phyloP scores from a whole-genome alignment of 2,797 vertebrate genomes.

The Crocodylus rhombifer region DNA sequence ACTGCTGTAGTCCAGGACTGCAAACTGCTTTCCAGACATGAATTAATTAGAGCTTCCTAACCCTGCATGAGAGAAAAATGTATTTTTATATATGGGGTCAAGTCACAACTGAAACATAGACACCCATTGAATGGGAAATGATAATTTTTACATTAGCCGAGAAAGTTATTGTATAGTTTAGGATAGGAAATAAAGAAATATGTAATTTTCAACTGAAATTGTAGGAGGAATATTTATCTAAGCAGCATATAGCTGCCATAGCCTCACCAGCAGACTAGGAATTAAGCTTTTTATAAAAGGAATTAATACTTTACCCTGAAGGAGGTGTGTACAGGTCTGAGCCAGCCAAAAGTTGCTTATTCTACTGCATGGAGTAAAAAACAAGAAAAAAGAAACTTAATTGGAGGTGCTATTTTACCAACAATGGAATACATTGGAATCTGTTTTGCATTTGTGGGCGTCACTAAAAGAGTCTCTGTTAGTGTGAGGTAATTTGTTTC shows the following conservation, averaged over 20 bases:
- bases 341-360: too few species aligned
- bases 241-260: background rate
- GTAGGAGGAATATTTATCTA: background rate
- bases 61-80: background rate
- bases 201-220: background rate
- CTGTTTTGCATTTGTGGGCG: background rate
- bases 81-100: background rate
- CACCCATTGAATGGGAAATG: background rate
- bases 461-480: background rate
- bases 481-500: background rate
- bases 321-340: too few species aligned
- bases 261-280: background rate
- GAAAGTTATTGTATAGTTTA: background rate
- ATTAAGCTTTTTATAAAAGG: background rate
- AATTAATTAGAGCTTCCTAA: constrained; percentile 22
- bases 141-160: background rate
- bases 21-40: background rate
- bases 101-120: background rate
- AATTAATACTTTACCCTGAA: too few species aligned
- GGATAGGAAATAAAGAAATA: background rate
- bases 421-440: background rate
- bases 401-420: background rate
- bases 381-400: background rate
- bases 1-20: background rate
- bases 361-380: too few species aligned